phyloP scores from a whole-genome alignment of 2,888 invertebrate genomes.

The Gymnoscelis rufifasciata region DNA sequence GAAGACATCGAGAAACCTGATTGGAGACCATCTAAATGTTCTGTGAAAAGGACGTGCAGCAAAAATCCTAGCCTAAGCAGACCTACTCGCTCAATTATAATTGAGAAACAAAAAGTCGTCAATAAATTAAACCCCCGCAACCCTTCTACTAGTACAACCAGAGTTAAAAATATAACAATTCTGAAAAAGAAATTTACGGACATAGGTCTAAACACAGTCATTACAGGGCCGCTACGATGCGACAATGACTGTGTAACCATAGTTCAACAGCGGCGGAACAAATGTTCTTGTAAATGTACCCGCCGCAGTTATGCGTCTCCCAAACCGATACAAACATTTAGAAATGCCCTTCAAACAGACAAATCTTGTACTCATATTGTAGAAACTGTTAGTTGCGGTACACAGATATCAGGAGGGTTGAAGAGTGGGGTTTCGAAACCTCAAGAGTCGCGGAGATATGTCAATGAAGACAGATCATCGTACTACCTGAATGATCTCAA shows the following conservation, averaged over 20 bases:
- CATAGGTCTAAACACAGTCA: slow-evolving; percentile 42
- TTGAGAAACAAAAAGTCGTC: slow-evolving; percentile 42
- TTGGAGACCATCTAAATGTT: slow-evolving; percentile 30
- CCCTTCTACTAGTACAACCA: slow-evolving; percentile 26
- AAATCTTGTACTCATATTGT: slow-evolving; percentile 45
- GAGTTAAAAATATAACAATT: slow-evolving; percentile 29
- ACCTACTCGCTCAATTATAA: slow-evolving; percentile 32
- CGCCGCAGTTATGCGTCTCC: slow-evolving; percentile 32
- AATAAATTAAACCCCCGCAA: slow-evolving; percentile 36
- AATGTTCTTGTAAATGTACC: slow-evolving; percentile 37
- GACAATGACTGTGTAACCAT: slow-evolving; percentile 49
- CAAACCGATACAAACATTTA: slow-evolving; percentile 37
- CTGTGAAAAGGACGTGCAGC: slow-evolving; percentile 10
- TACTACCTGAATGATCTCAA: no score
- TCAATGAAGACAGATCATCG: slow-evolving; percentile 6
- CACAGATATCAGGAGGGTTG: slow-evolving; percentile 35
- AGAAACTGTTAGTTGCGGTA: slow-evolving; percentile 37
- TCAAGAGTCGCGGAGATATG: slow-evolving; percentile 4
- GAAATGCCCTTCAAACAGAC: slow-evolving; percentile 32
- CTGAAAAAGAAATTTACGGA: slow-evolving; percentile 37
- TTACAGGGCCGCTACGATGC: slow-evolving; percentile 43
- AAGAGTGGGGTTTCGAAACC: slow-evolving; percentile 8
- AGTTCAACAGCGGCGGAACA: slow-evolving; percentile 41
- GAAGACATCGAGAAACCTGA: slow-evolving; percentile 49
- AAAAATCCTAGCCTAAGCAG: slow-evolving; percentile 12